Conservation (phyloP, 2,888 invertebrate genomes). For the Athalia rosae region DNA sequence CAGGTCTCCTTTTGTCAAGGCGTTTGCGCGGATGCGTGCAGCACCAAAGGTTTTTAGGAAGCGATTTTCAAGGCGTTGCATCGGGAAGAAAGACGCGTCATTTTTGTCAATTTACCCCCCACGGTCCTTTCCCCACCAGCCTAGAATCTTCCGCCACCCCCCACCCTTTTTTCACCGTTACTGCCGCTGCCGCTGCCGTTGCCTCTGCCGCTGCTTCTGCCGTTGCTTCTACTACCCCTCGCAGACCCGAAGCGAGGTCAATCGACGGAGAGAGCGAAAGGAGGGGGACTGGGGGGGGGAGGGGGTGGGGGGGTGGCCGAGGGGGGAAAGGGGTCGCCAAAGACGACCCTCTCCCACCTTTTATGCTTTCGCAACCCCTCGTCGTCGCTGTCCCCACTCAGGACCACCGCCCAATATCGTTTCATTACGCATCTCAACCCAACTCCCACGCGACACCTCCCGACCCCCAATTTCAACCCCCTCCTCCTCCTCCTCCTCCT, state of each 20-base stretch:
- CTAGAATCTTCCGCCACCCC: conserved; percentile 50
- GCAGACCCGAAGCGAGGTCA: conserved; percentile 70
- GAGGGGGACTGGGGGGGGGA: conserved; percentile 59
- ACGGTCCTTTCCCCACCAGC: conserved; percentile 21
- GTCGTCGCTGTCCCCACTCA: conserved; percentile 47
- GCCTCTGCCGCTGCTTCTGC: conserved; percentile 50
- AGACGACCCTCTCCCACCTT: conserved; percentile 49
- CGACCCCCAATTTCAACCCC: conserved; percentile 22
- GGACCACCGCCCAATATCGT: conserved; percentile 69
- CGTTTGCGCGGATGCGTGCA: conserved; percentile 31
- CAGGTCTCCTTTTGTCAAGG: neutral
- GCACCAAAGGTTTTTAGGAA: conserved; percentile 51
- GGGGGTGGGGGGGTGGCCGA: conserved; percentile 25
- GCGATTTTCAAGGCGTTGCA: conserved; percentile 52
- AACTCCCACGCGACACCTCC: conserved; percentile 44
- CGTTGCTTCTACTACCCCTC: conserved; percentile 52
- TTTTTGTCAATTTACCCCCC: conserved; percentile 70
- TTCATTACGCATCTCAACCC: conserved; percentile 70
- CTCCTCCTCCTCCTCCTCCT: conserved; percentile 27
- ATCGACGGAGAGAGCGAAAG: conserved; percentile 66
- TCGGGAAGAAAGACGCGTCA: conserved; percentile 60
- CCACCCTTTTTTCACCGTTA: conserved; percentile 48
- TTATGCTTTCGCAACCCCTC: conserved; percentile 57
- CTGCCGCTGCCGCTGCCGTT: conserved; percentile 41
- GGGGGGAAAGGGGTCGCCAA: conserved; percentile 28